A percentile compares a stretch with the other conserved stretches of the same genome.
Evolutionary conservation across 2,797 vertebrate genomes (phyloP).

Genomic region (Oceanodroma leucorhoa): DNA sequence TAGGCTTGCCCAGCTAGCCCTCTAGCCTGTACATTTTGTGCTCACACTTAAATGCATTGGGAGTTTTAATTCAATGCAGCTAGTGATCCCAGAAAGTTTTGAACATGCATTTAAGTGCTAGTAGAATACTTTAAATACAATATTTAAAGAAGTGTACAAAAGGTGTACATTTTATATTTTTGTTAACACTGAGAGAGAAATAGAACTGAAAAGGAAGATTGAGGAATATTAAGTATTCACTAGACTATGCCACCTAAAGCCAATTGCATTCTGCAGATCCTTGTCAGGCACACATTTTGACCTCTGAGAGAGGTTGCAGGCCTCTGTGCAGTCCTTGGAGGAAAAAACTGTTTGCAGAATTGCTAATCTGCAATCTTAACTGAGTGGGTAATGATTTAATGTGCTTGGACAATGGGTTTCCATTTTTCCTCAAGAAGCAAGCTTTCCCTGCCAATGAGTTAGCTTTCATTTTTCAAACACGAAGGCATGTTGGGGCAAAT

Average conservation of each 20-base stretch:
- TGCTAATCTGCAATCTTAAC: not conserved
- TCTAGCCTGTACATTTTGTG: accelerated
- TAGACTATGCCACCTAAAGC: not conserved
- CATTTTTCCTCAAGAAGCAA: not conserved
- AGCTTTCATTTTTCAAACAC: not conserved
- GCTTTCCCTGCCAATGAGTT: not conserved
- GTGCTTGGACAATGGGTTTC: not conserved
- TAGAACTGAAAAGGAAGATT: not conserved
- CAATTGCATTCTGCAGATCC: not conserved
- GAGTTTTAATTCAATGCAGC: not conserved
- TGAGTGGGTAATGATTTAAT: not conserved
- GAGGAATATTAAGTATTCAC: not conserved
- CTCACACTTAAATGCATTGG: not conserved
- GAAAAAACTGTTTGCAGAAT: not conserved
- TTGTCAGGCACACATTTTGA: not conserved
- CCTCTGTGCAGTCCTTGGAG: not conserved
- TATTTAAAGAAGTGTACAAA: not conserved
- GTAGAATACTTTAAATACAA: not conserved
- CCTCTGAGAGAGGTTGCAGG: not conserved
- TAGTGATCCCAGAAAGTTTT: not conserved
- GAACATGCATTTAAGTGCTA: not conserved
- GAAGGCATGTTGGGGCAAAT: not conserved
- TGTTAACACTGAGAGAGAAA: not conserved
- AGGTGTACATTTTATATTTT: not conserved
- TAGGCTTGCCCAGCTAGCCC: not conserved